Percentiles rank a stretch among this genome's conserved stretches.
Conservation (phyloP, 2,113 vertebrate species). For the mouse (Mus musculus) region DNA sequence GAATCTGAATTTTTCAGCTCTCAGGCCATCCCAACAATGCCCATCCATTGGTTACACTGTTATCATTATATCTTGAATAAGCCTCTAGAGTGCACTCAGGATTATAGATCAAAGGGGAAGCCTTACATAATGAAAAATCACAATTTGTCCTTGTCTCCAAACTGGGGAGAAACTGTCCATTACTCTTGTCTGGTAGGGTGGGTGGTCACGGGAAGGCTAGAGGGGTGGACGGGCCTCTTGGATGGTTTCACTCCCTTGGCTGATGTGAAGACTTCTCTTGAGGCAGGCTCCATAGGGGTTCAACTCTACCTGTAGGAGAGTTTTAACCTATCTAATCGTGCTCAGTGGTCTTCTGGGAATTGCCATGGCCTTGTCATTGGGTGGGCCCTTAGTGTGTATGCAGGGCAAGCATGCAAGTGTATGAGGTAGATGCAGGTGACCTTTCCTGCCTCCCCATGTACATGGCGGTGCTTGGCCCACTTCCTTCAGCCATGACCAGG, state of each 20-base stretch:
- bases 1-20: neutral
- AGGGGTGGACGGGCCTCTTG: neutral
- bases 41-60: neutral
- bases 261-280: neutral
- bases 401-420: neutral
- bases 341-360: neutral
- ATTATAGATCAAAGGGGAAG: neutral
- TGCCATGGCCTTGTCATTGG: neutral
- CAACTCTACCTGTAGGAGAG: neutral
- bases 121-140: slow-evolving; percentile 5
- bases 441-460: neutral
- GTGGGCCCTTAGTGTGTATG: too few relatives aligned
- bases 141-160: neutral
- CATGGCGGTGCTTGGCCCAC: neutral
- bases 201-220: neutral
- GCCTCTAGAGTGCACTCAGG: neutral
- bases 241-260: too few relatives aligned
- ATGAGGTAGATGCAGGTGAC: neutral
- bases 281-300: neutral
- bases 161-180: neutral
- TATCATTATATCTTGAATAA: neutral
- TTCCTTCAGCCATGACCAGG: neutral
- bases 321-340: neutral
- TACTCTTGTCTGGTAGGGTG: neutral
- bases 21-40: neutral